Evolutionary conservation across 2,113 vertebrate genomes (phyloP).

Genomic region (Dasyurus viverrinus): DNA sequence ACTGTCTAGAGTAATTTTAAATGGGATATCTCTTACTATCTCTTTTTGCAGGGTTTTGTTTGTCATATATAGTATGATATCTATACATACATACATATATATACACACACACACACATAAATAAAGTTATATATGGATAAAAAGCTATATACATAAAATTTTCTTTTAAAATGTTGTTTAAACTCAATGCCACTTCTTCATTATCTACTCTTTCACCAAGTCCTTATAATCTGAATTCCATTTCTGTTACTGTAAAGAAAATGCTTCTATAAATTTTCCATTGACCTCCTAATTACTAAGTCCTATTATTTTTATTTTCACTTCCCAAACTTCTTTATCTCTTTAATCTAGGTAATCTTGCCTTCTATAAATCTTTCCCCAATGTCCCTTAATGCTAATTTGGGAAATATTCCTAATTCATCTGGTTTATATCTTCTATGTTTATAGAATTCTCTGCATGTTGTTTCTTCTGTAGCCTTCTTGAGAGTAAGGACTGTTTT

Average conservation of each 20-base stretch:
- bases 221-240: not conserved
- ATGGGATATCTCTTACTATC: not conserved
- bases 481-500: not conserved
- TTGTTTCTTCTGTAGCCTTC: not conserved
- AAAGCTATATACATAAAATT: not conserved
- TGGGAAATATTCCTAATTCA: not conserved
- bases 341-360: not conserved
- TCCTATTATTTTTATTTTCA: not conserved
- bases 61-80: not conserved
- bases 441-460: not conserved
- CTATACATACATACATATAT: not conserved
- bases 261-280: not conserved
- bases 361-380: not conserved
- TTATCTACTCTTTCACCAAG: not conserved
- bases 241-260: not conserved
- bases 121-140: too few species aligned
- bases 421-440: not conserved
- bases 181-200: not conserved
- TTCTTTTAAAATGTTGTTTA: not conserved
- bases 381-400: not conserved
- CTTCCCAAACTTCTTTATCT: not conserved
- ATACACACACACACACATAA: too few species aligned
- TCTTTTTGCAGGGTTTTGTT: not conserved
- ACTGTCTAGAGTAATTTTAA: not conserved
- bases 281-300: not conserved